These are phyloP conservation scores for Centrocercus urophasianus DNA, from an alignment of 2,113 vertebrate species.

Conservation along the genomic window DNA sequence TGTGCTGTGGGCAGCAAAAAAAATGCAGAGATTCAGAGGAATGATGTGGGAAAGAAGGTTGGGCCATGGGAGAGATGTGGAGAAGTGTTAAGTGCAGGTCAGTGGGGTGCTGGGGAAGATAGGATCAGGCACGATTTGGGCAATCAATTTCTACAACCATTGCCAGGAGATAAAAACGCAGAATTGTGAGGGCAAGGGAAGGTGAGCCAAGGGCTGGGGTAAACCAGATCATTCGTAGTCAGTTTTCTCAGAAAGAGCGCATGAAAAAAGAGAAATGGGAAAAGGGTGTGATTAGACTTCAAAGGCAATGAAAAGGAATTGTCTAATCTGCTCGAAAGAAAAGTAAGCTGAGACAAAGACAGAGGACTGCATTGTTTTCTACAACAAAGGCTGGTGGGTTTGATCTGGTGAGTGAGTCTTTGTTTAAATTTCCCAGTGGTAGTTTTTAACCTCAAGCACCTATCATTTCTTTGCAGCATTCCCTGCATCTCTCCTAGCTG, in stretches of 20 bases:
- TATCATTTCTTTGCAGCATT: constrained; percentile 18
- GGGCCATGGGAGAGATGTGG: neutral
- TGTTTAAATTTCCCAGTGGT: neutral
- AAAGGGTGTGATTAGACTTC: constrained; percentile 33
- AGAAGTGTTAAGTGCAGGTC: neutral
- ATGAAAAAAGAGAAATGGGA: neutral
- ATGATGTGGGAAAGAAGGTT: neutral
- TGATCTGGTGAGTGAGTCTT: neutral
- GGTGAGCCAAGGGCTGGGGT: neutral
- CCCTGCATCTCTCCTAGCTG: neutral
- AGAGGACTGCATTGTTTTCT: constrained; percentile 14
- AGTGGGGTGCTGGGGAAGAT: neutral
- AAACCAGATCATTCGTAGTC: neutral
- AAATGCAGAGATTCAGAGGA: neutral
- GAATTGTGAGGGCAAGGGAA: neutral
- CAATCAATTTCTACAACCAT: neutral
- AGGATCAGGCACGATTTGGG: neutral
- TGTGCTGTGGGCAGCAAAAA: neutral
- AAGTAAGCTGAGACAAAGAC: constrained; percentile 34
- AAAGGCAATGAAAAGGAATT: constrained; percentile 1
- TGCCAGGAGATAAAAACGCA: constrained; percentile 11
- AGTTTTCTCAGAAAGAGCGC: neutral
- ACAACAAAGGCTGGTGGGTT: neutral
- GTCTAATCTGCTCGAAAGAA: neutral
- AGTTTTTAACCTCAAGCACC: constrained; percentile 38